Base-by-base conservation (phyloP, 2,888 invertebrate genomes). In the Polylopha cassiicola region DNA sequence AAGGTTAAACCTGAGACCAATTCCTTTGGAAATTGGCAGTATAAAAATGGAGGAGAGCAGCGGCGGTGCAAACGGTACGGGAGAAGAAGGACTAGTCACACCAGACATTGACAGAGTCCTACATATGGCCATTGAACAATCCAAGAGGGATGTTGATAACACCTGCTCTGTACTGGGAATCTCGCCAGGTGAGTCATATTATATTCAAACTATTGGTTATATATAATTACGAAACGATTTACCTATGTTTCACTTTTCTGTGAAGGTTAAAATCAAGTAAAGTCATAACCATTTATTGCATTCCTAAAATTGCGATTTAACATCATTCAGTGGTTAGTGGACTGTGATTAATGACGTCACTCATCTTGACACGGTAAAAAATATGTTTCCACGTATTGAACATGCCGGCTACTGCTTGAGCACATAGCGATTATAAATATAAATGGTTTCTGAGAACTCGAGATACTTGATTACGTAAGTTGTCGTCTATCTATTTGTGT, bases 101-200 rank as follows among this genome's bases (percentile, higher is more conserved):
- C 92, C 92, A 55, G 92, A 92, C 58, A 93, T 95, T 52, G 95
- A 94, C 68, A 92, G 93, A 8, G 93, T 95, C 18, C 87, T 95
- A 34, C 93, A 92, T 45, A 87, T 95, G 79, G 95, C 95, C 15
- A 92, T 95, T 57, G 94, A 95, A 66, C 93, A 95, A 71, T 91
- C 94, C 51, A 91, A 92, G 59, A 90, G 93, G 64, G 95, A 95
- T 68, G 93, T 95, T 33, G 92, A 93, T 71, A 92, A 89, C 65
- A 94, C 95, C 5, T 95, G 95, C 78, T 90, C 90, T 36, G 90
- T 92, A 55, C 89, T 95, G 61, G 93, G 93, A 76, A 95, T 96
- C 78, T 93, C 95, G 71, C 91, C 93, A 80, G 95, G 95, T 95
- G 77, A 90, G 91, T 87, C 61, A 65, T 11, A n/a, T 29, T 29